Percentiles rank a stretch among this genome's conserved stretches.
Conservation (phyloP, 1,140 invertebrate genomes). For the Lethrus apterus region DNA sequence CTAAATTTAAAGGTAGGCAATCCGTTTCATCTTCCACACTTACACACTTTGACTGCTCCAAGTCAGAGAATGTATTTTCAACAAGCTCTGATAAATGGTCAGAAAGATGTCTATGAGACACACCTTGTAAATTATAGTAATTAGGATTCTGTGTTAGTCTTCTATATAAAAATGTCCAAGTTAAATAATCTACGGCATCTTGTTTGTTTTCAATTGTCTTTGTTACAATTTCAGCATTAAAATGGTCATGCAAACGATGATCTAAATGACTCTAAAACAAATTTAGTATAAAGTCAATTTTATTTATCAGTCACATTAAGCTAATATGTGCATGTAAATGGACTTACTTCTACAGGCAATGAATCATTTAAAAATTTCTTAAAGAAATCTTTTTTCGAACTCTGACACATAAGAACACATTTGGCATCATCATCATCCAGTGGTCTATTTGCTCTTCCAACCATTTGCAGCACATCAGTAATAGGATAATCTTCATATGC, state of each 20-base stretch:
- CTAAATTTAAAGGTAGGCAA: constrained; percentile 89
- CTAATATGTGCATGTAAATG: neutral
- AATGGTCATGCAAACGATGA: constrained; percentile 96
- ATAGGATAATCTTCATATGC: constrained; percentile 97
- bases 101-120: constrained; percentile 93
- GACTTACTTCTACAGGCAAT: constrained; percentile 80
- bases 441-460: constrained; percentile 86
- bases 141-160: constrained; percentile 98
- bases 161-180: constrained; percentile 98
- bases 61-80: constrained; percentile 88
- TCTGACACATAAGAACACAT: constrained; percentile 95
- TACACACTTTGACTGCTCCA: constrained; percentile 98
- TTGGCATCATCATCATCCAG: constrained; percentile 89
- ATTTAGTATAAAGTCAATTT: neutral
- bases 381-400: constrained; percentile 97
- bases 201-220: constrained; percentile 99
- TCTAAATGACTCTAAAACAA: constrained; percentile 78
- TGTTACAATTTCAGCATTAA: constrained; percentile 99
- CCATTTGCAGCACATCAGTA: constrained; percentile 96
- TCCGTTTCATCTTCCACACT: constrained; percentile 98
- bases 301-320: no score
- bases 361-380: constrained; percentile 98
- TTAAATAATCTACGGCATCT: constrained; percentile 98
- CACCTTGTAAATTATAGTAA: constrained; percentile 96
- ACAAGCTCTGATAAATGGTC: constrained; percentile 98